These are phyloP conservation scores for Eucera pruinosa DNA, from an alignment of 2,888 invertebrate species.

Conservation along the genomic window DNA sequence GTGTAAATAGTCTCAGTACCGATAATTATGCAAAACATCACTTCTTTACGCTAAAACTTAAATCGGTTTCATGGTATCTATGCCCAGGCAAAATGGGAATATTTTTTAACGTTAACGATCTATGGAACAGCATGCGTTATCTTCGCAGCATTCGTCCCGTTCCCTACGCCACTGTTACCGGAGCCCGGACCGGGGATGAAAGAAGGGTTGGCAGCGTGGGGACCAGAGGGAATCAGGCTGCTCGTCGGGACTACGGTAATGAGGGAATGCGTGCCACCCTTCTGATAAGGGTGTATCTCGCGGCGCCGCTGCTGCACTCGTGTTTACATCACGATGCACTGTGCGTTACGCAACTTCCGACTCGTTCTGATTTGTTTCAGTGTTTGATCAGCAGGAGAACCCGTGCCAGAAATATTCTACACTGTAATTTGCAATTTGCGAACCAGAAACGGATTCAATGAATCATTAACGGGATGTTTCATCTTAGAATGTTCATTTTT, in stretches of 20 bases:
- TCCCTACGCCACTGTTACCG: conserved; percentile 36
- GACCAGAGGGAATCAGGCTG: conserved; percentile 32
- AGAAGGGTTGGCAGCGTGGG: conserved; percentile 39
- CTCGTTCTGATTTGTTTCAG: conserved; percentile 46
- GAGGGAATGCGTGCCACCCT: conserved; percentile 76
- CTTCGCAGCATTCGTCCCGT: conserved; percentile 62
- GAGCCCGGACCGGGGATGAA: conserved; percentile 35
- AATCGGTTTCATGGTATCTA: no score
- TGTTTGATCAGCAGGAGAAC: conserved; percentile 22
- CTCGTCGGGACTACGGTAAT: conserved; percentile 68
- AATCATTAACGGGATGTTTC: no score
- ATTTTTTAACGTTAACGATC: no score
- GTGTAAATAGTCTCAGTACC: no score
- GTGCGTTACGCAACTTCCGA: conserved; percentile 52
- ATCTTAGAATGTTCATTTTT: no score
- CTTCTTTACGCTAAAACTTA: no score
- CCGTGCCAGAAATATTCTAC: not conserved
- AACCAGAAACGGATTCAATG: no score
- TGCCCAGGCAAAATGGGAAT: no score
- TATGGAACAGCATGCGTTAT: conserved; percentile 70
- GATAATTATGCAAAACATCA: no score
- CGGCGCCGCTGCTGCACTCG: conserved; percentile 58
- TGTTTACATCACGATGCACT: conserved; percentile 67
- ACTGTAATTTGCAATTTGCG: not conserved
- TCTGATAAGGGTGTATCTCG: conserved; percentile 75